phyloP scores from a whole-genome alignment of 2,888 invertebrate species.

The Drosophila putrida region DNA sequence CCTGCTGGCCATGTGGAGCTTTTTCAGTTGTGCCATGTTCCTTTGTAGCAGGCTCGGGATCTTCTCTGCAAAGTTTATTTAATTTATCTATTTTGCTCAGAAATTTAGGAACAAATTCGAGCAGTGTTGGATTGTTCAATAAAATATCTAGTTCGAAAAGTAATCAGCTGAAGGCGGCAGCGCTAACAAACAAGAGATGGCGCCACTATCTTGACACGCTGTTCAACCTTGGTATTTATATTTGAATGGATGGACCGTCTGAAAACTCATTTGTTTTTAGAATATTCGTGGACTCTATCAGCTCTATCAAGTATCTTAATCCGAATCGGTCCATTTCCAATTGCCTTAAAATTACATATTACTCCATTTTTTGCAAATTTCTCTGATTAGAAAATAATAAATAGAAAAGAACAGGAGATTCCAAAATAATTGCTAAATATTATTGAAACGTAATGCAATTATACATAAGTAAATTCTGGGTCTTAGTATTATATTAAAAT shows the following conservation, averaged over 20 bases:
- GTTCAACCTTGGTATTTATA: too few relatives aligned
- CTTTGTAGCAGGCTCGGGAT: background rate
- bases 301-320: background rate
- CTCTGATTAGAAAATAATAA: too few relatives aligned
- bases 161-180: too few relatives aligned
- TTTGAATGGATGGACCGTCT: too few relatives aligned
- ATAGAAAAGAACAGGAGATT: background rate
- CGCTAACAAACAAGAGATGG: too few relatives aligned
- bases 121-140: background rate
- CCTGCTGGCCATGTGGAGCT: constrained; percentile 87
- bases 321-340: background rate
- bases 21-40: constrained; percentile 79
- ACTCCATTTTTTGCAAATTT: background rate
- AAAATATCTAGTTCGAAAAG: too few relatives aligned
- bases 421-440: background rate
- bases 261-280: too few relatives aligned
- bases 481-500: background rate
- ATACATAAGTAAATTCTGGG: background rate
- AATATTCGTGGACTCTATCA: background rate
- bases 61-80: background rate
- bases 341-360: background rate
- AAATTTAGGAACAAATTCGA: constrained; percentile 1
- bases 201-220: too few relatives aligned
- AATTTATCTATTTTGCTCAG: background rate
- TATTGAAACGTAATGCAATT: background rate